Evolutionary conservation across 2,888 invertebrate species (phyloP), one percentile per base, ranked within the genome.

Genomic region (Iphiclides podalirius): DNA sequence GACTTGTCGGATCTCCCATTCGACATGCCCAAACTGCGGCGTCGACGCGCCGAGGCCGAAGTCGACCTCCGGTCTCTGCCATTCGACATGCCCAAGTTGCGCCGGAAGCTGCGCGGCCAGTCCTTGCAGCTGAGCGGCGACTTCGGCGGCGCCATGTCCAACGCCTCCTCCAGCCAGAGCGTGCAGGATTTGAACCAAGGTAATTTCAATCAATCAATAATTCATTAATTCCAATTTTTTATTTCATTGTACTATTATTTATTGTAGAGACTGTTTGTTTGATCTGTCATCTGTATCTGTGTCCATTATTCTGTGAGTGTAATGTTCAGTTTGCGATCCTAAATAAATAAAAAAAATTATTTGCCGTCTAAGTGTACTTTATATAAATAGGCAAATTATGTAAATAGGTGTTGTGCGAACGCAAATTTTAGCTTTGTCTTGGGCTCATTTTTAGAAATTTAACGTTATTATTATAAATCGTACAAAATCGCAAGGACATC

Each of bases 61-160:
- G 94, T 95, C 35, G 96, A 96, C 72, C 84, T 96, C 43, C 90
- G 94, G 56, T 93, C 96, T 72, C 89, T 96, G 70, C 96, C 96
- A 48, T 96, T 96, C 75, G 96, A 96, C 75, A 96, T 96, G 96
- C 96, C 96, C 20, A 96, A 96, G 80, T 83, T 96, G 50, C 90
- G 95, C 54, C 89, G 96, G 44, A 92, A 95, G 57, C 80, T 95
- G 63, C 91, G 95, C 57, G 92, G 92, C 55, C 85, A 90, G 54
- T 90, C 90, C 1, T 62, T 89, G 53, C 90, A 91, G 65, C 91
- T 93, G 61, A 93, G 92, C 52, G 84, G 75, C 60, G 88, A 88
- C 52, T 94, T 94, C 69, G 92, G 92, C 51, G 91, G 91, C 66
- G 93, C 92, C 56, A 93, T 93, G 42, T 95, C 95, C 4, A 95